Percentiles rank a stretch among this genome's conserved stretches.
These are phyloP conservation scores for Corydoras sp. DNA, from an alignment of 2,113 vertebrate species.

Conservation along the genomic window DNA sequence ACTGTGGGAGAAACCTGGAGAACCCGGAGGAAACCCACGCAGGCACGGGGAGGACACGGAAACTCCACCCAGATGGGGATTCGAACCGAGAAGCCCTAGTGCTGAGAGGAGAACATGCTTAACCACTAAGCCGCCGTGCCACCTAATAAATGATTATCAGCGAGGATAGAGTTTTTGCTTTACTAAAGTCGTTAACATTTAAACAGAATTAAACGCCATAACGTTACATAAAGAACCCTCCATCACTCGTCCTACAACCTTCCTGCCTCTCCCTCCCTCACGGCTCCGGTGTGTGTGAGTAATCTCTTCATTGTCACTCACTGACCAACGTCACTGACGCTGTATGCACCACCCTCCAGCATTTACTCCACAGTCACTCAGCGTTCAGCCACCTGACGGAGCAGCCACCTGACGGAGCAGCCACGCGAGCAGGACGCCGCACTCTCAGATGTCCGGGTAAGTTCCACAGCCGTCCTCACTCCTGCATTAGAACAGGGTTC, in stretches of 20 bases:
- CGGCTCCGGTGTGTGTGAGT: constrained; percentile 44
- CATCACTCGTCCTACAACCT: constrained; percentile 11
- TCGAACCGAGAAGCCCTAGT: no score
- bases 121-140: no score
- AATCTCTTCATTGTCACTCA: constrained; percentile 47
- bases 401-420: neutral
- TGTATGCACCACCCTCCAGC: constrained; percentile 23
- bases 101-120: no score
- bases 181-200: no score
- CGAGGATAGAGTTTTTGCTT: no score
- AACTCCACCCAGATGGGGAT: no score
- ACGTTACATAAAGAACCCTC: no score
- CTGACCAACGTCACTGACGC: constrained; percentile 52
- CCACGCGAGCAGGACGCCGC: constrained; percentile 23
- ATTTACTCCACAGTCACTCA: constrained; percentile 29
- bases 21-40: no score
- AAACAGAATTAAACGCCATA: no score
- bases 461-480: neutral
- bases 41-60: no score
- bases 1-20: no score
- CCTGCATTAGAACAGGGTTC: neutral
- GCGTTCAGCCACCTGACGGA: neutral
- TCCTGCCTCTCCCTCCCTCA: constrained; percentile 25
- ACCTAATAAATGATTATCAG: no score
- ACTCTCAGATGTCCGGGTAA: neutral